Base-by-base conservation (phyloP, 2,888 invertebrate species). In the Galerucella nymphaeae region DNA sequence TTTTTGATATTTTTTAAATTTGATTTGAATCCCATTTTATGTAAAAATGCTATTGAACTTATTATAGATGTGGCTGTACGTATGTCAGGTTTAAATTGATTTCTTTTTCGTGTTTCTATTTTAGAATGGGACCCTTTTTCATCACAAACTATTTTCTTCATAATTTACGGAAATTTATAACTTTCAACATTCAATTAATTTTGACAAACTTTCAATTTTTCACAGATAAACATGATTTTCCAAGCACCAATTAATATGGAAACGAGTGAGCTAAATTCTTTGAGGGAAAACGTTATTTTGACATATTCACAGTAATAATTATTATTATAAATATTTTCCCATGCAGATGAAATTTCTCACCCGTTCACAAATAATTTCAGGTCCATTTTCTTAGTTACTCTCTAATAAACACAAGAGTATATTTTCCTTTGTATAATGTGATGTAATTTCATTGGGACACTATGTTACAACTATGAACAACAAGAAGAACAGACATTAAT, bases 1-100 rank as follows among this genome's bases (percentile, higher is more conserved):
- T 53, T 67, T 41, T 75, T 80, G 70, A 82, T 80, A 45, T 76
- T 76, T 65, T 69, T 77, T 8, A 75, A 30, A 2, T 72, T 71
- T 11, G 76, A 77, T 16, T 66, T 70, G 18, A 77, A 67, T 4
- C 77, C 77, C 6, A 76, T 53, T 66, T 76, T 78, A 59, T 82
- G 80, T 42, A 82, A 70, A 69, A 77, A 76, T 1, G 78, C 77
- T 20, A 80, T 75, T 20, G 80, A 77, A 9, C 76, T 74, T 14
- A 80, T 73, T 11, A 80, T 72, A 5, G 79, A 77, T 14, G 77
- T 77, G 14, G 79, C 79, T 0, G 76, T 57, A 50, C 77, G 73
- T n/a, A 79, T 74, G 50, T 80, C 74, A 18, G 80, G 77, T 65
- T 78, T 80, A 61, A 80, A 80, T 13, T 50, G 67, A 2, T 42